Conservation (phyloP, 1,140 invertebrate species). For the Rhysida immarginata region DNA sequence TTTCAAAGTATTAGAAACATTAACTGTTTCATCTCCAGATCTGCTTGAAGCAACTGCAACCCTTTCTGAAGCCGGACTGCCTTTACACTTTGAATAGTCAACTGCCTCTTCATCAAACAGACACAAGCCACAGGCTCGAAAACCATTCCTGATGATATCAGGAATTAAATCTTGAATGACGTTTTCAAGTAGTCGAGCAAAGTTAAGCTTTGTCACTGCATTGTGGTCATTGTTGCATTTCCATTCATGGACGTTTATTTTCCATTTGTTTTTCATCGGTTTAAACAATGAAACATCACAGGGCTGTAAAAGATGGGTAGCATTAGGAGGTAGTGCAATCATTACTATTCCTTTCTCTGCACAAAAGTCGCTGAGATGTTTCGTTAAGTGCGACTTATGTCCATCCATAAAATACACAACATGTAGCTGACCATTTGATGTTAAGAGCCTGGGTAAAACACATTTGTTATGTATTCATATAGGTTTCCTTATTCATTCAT, state of each 20-base stretch:
- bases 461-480: conserved; percentile 7
- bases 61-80: background rate
- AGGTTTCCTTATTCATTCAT: conserved; percentile 1
- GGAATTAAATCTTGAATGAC: background rate
- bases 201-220: background rate
- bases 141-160: conserved; percentile 2
- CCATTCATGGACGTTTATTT: background rate
- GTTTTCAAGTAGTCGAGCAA: conserved; percentile 1
- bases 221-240: background rate
- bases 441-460: background rate
- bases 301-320: conserved; percentile 12
- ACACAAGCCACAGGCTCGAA: conserved; percentile 3
- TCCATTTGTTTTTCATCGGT: conserved; percentile 10
- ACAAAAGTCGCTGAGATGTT: conserved; percentile 8
- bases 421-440: background rate
- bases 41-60: no score
- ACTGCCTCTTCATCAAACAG: conserved; percentile 4
- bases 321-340: conserved; percentile 10
- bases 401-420: conserved; percentile 3
- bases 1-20: no score
- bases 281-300: conserved; percentile 11
- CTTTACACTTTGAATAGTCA: conserved; percentile 3
- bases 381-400: conserved; percentile 2
- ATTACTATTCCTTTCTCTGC: conserved; percentile 4
- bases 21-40: no score